Percentiles rank a stretch among this genome's conserved stretches.
phyloP scores from a whole-genome alignment of 2,797 vertebrate species.

The Leptodactylus fallax region DNA sequence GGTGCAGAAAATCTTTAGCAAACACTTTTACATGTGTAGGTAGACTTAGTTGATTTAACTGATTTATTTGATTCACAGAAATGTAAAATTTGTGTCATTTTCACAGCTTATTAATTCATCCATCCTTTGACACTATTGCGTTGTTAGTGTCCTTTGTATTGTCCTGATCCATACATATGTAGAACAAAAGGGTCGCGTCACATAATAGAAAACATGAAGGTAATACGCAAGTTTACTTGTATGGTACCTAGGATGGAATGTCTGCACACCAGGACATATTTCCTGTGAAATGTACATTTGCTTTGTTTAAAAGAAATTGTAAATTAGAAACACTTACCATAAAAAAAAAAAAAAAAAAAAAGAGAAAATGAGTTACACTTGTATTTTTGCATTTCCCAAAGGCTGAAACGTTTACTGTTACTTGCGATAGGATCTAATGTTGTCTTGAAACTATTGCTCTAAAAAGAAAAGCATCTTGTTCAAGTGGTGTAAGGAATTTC shows the following conservation, averaged over 20 bases:
- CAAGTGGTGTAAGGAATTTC: neutral
- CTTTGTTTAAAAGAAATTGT: neutral
- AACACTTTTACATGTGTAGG: no score
- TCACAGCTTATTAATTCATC: no score
- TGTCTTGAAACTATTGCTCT: neutral
- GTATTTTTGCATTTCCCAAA: neutral
- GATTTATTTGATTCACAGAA: no score
- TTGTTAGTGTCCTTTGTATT: neutral
- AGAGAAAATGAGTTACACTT: constrained; percentile 15
- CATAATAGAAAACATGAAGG: constrained; percentile 2
- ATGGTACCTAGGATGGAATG: constrained; percentile 18
- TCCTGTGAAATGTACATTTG: constrained; percentile 14
- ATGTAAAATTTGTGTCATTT: no score
- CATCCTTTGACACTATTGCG: neutral
- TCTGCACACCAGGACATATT: constrained; percentile 1
- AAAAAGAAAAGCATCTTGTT: neutral
- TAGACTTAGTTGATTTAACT: no score
- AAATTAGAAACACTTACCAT: constrained; percentile 32
- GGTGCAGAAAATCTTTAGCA: no score
- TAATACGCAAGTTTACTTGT: neutral
- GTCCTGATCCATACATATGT: neutral
- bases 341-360: neutral
- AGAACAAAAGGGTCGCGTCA: neutral
- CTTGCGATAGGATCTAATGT: neutral
- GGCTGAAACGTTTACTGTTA: neutral